Conservation (phyloP, 92 coral and sea anemone genomes). For the Pocillopora meandrina region DNA sequence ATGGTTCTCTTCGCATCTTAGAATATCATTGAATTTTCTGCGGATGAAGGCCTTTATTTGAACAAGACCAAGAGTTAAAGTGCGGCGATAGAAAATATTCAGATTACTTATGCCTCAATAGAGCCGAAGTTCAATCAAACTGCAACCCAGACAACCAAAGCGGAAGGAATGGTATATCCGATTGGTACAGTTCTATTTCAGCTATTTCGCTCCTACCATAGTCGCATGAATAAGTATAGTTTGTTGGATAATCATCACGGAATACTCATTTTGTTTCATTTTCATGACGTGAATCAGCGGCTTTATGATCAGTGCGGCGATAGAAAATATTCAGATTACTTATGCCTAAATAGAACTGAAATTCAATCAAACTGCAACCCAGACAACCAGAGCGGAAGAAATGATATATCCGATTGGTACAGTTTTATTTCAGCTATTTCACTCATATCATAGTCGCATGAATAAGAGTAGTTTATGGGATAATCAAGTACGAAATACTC, state of each 20-base stretch:
- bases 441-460: neutral
- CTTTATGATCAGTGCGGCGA: neutral
- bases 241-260: neutral
- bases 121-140: neutral
- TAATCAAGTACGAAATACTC: neutral
- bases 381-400: neutral
- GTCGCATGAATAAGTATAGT: neutral
- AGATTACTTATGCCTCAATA: neutral
- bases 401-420: neutral
- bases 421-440: neutral
- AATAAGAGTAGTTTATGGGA: neutral
- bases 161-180: neutral
- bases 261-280: neutral
- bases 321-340: neutral
- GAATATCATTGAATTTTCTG: too few relatives aligned
- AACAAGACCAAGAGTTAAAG: too few relatives aligned
- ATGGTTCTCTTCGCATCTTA: too few relatives aligned
- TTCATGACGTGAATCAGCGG: neutral
- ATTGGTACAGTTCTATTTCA: neutral
- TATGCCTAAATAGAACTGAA: neutral
- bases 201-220: neutral
- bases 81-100: neutral
- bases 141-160: neutral
- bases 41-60: too few relatives aligned
- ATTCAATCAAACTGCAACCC: neutral